phyloP scores from a whole-genome alignment of 1,140 invertebrate genomes.

The Laupala kohalensis region DNA sequence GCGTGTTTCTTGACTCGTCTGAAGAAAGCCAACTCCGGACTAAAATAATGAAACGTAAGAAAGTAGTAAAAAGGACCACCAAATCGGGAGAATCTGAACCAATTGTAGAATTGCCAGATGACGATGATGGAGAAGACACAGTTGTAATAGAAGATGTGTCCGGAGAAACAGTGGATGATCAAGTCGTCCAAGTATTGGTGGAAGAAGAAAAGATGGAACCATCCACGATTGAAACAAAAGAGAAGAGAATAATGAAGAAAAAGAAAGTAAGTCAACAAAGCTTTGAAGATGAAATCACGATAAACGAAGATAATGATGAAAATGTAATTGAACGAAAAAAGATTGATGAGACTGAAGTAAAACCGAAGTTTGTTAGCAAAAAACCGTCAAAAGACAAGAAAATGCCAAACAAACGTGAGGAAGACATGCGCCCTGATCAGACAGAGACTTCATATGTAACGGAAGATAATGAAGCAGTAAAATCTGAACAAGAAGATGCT shows the following conservation, averaged over 20 bases:
- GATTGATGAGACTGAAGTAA: too few species aligned
- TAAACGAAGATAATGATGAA: too few species aligned
- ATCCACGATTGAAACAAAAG: neutral
- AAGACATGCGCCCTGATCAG: too few species aligned
- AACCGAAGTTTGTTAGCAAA: too few species aligned
- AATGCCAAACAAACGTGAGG: too few species aligned
- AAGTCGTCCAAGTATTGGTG: constrained; percentile 33
- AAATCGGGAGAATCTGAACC: neutral
- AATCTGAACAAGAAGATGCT: constrained; percentile 13
- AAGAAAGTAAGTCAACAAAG: too few species aligned
- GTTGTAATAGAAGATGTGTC: constrained; percentile 23
- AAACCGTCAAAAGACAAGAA: too few species aligned
- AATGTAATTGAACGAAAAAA: too few species aligned
- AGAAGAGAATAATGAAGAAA: constrained; percentile 4
- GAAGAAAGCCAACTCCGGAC: neutral
- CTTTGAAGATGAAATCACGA: too few species aligned
- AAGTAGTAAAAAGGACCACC: neutral
- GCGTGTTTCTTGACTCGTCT: too few species aligned
- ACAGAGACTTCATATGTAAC: neutral
- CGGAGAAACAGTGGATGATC: constrained; percentile 29
- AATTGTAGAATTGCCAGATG: neutral
- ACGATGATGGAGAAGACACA: constrained; percentile 21
- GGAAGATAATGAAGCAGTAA: neutral
- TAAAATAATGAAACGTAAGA: constrained; percentile 1
- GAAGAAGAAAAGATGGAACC: constrained; percentile 33